Conservation (phyloP, 2,113 vertebrate genomes). For the Gnathonemus echidnorhynchus region DNA sequence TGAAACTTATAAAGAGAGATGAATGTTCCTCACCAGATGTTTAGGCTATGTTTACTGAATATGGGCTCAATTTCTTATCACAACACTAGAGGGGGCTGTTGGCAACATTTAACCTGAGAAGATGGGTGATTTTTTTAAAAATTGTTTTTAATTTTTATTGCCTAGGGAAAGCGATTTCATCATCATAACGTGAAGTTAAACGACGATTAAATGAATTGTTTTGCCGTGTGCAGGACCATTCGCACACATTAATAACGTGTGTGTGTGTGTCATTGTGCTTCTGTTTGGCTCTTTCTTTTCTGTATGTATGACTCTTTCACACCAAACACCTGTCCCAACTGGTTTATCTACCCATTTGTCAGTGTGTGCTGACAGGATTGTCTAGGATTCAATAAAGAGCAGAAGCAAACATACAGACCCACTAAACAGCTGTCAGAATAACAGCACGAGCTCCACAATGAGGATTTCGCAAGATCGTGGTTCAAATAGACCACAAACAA, state of each 20-base stretch:
- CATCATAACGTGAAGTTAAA: neutral
- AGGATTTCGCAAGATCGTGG: neutral
- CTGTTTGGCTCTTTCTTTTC: neutral
- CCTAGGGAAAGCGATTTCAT: neutral
- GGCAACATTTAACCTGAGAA: neutral
- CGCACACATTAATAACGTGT: neutral
- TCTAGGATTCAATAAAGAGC: neutral
- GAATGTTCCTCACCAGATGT: neutral
- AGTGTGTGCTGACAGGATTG: neutral
- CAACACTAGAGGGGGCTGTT: neutral
- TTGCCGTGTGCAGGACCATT: neutral
- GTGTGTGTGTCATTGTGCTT: neutral
- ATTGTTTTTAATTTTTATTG: neutral
- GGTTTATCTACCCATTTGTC: neutral
- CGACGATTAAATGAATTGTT: neutral
- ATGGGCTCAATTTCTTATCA: neutral
- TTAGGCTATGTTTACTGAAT: neutral
- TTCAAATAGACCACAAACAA: neutral
- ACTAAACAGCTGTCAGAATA: neutral
- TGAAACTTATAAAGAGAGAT: neutral
- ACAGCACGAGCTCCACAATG: neutral
- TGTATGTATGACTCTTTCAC: neutral
- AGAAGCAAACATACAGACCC: neutral
- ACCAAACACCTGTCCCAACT: neutral
- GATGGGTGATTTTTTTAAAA: neutral